Evolutionary conservation across 2,797 vertebrate genomes (phyloP).

Genomic region (Nannoperca australis): DNA sequence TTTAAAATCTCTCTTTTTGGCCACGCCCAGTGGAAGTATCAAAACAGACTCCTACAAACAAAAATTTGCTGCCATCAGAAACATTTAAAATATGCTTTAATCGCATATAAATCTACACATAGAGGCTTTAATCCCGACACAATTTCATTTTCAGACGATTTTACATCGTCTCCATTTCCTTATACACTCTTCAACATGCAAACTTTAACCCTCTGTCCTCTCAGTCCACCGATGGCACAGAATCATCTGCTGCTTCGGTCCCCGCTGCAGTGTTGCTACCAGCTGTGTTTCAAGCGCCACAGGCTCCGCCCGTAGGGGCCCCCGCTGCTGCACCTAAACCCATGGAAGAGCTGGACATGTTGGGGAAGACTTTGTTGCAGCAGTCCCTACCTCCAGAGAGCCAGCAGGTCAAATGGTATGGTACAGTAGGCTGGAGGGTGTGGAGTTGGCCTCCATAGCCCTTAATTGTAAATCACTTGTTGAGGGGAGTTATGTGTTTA

Average conservation of each 20-base stretch:
- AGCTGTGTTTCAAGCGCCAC: constrained; percentile 60
- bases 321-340: constrained; percentile 80
- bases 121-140: background rate
- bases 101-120: background rate
- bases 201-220: background rate
- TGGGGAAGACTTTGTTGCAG: constrained; percentile 94
- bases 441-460: background rate
- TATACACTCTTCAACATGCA: too few relatives aligned
- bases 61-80: background rate
- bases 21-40: background rate
- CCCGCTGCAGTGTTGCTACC: constrained; percentile 75
- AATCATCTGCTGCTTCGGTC: constrained; percentile 61
- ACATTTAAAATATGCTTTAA: background rate
- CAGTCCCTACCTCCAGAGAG: constrained; percentile 94
- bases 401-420: constrained; percentile 94
- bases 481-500: background rate
- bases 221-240: constrained; percentile 87
- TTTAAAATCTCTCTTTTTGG: background rate
- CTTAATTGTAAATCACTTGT: background rate
- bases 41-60: background rate
- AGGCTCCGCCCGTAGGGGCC: constrained; percentile 48
- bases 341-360: constrained; percentile 92
- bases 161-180: background rate
- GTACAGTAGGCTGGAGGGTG: background rate
- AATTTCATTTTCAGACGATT: background rate